Percentiles rank a stretch among this genome's conserved stretches.
Conservation (phyloP, 2,888 invertebrate species). For the Eupithecia exiguata region DNA sequence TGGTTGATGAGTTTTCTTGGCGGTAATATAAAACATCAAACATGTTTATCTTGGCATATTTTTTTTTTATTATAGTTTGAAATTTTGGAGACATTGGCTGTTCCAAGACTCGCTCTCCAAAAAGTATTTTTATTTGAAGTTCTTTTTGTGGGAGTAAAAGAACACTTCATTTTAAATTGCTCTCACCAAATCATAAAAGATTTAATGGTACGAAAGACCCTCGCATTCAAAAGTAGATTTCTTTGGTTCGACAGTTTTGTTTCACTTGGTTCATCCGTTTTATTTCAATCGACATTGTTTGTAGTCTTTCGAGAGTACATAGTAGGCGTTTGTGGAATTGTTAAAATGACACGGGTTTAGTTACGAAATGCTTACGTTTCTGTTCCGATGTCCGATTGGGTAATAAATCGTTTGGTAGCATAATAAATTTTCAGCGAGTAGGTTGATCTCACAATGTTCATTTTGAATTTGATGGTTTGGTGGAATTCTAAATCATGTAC, state of each 20-base stretch:
- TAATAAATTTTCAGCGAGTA: conserved; percentile 17
- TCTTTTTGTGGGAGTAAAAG: background rate
- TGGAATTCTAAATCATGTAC: conserved; percentile 1
- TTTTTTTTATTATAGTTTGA: background rate
- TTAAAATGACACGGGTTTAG: conserved; percentile 41
- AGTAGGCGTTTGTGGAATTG: conserved; percentile 43
- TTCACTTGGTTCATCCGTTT: conserved; percentile 9
- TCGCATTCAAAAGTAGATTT: conserved; percentile 15
- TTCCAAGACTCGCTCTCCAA: background rate
- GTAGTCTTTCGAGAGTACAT: conserved; percentile 38
- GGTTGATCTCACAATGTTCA: conserved; percentile 9
- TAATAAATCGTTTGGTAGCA: conserved; percentile 28
- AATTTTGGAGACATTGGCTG: background rate
- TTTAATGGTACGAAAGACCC: conserved; percentile 21
- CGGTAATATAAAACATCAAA: background rate
- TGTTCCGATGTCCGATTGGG: conserved; percentile 27
- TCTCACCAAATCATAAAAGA: conserved; percentile 20
- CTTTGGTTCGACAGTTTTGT: conserved; percentile 10
- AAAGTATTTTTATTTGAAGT: background rate
- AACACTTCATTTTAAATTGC: conserved; percentile 16
- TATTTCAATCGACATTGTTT: conserved; percentile 31
- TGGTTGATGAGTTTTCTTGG: conserved; percentile 16
- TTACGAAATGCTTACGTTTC: conserved; percentile 39
- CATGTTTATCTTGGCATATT: background rate
- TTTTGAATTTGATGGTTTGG: conserved; percentile 12